Conservation (phyloP, 1,140 invertebrate species). For the Pseudomyrmex dendroicus region DNA sequence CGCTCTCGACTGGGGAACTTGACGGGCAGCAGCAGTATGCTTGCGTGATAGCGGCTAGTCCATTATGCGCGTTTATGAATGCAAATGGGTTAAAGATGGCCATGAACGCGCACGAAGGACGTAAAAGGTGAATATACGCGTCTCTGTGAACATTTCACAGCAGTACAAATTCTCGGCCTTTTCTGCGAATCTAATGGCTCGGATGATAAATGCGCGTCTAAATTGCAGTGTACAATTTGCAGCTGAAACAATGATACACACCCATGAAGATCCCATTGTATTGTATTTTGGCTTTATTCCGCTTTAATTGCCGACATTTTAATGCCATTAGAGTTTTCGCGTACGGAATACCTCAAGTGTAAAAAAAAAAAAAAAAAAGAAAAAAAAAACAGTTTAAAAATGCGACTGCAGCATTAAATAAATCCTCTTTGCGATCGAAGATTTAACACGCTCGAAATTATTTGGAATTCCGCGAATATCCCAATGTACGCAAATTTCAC, state of each 20-base stretch:
- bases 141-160: slow-evolving; percentile 43
- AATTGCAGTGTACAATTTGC: slow-evolving; percentile 27
- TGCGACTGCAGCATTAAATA: neutral
- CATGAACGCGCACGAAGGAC: slow-evolving; percentile 53
- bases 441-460: slow-evolving; percentile 3
- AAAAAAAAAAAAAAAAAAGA: too few species aligned
- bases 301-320: neutral
- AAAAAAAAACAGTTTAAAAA: too few species aligned
- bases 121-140: slow-evolving; percentile 59
- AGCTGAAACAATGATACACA: slow-evolving; percentile 27
- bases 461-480: slow-evolving; percentile 11
- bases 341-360: too few species aligned
- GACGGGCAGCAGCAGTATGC: slow-evolving; percentile 47
- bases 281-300: slow-evolving; percentile 3
- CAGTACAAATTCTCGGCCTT: slow-evolving; percentile 35
- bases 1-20: slow-evolving; percentile 39
- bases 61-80: slow-evolving; percentile 58
- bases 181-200: slow-evolving; percentile 43
- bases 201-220: slow-evolving; percentile 45
- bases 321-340: neutral
- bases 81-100: slow-evolving; percentile 60
- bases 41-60: slow-evolving; percentile 56
- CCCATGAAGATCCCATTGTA: slow-evolving; percentile 4
- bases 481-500: slow-evolving; percentile 14
- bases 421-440: neutral